Conservation (phyloP, 1,140 invertebrate species). For the Hylaeus volcanicus region DNA sequence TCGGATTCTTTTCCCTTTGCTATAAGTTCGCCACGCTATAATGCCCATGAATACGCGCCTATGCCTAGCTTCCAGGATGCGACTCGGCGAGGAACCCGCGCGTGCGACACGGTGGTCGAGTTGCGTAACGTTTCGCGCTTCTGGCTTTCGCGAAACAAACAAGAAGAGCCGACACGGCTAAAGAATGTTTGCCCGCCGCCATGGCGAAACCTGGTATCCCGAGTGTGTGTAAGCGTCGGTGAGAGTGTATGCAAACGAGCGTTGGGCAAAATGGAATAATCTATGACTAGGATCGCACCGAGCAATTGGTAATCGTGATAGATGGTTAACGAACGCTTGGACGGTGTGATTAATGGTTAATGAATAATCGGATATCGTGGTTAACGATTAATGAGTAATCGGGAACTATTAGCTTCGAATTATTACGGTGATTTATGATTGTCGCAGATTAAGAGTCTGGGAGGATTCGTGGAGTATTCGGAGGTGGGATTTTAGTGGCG, state of each 20-base stretch:
- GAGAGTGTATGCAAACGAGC: not conserved
- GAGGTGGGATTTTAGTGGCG: no score
- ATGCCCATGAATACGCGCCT: not conserved
- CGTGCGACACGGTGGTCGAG: conserved; percentile 16
- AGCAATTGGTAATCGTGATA: no score
- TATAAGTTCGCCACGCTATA: conserved; percentile 19
- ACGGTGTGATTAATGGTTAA: no score
- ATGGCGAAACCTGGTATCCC: not conserved
- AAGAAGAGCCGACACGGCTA: not conserved
- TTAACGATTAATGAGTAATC: no score
- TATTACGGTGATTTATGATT: no score
- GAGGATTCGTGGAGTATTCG: no score
- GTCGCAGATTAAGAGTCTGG: no score
- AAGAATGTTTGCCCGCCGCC: not conserved
- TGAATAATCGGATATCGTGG: no score
- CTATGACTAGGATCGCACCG: no score
- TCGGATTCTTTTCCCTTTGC: conserved; percentile 12
- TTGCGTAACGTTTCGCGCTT: conserved; percentile 37
- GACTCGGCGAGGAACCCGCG: not conserved
- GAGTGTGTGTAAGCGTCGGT: no score
- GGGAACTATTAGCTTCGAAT: no score
- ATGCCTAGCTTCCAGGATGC: not conserved
- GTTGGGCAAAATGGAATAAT: not conserved
- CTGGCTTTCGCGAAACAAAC: conserved; percentile 32
- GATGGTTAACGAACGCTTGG: no score